phyloP scores from a whole-genome alignment of 2,888 invertebrate genomes.

The Stegophylla sp. region DNA sequence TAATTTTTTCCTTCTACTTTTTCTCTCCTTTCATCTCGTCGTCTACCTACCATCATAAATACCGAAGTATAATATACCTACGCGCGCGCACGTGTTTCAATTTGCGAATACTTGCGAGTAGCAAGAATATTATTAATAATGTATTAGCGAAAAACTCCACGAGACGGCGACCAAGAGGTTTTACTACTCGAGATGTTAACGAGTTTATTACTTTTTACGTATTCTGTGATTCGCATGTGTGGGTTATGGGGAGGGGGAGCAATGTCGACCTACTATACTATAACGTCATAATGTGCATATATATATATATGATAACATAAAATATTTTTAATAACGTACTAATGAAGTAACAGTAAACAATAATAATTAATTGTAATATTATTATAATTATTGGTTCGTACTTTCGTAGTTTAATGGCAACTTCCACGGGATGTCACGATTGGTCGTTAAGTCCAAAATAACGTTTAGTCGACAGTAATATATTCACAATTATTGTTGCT shows the following conservation, averaged over 20 bases:
- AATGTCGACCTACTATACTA: not conserved
- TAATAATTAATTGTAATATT: too few species aligned
- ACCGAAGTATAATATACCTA: slow-evolving; percentile 18
- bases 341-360: not conserved
- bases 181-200: not conserved
- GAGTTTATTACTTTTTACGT: not conserved
- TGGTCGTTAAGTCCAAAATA: too few species aligned
- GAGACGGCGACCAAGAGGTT: not conserved
- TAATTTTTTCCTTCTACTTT: slow-evolving; percentile 25
- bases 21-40: not conserved
- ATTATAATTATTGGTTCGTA: too few species aligned
- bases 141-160: not conserved
- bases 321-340: not conserved
- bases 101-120: not conserved
- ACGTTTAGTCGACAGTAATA: too few species aligned
- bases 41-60: slow-evolving; percentile 1
- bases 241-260: not conserved
- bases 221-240: not conserved
- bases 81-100: slow-evolving; percentile 34
- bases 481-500: too few species aligned
- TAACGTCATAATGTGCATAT: not conserved
- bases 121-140: not conserved
- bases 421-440: too few species aligned
- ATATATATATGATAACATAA: not conserved
- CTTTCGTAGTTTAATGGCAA: not conserved